Evolutionary conservation across 35 echinoderm and acorn worm genomes (phyloP).

Genomic region (Ptychodera flava): DNA sequence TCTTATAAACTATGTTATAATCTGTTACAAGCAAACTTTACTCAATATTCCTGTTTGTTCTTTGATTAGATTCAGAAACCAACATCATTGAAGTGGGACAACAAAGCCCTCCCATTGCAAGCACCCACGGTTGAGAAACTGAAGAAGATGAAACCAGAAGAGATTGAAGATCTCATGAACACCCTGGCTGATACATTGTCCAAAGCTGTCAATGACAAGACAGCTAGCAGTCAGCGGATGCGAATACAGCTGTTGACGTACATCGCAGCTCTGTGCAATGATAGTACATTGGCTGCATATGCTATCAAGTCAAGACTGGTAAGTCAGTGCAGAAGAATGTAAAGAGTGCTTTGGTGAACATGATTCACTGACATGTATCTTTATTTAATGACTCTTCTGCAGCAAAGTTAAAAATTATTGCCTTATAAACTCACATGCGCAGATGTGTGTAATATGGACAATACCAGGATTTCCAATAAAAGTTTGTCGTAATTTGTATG

Average conservation of each 20-base stretch:
- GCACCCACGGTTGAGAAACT: conserved; percentile 62
- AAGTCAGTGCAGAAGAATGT: too few species aligned
- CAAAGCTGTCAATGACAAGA: conserved; percentile 70
- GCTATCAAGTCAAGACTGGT: conserved; percentile 72
- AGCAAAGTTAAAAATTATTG: too few species aligned
- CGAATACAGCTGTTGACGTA: conserved; percentile 89
- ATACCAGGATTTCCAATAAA: too few species aligned
- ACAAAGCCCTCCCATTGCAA: conserved; percentile 50
- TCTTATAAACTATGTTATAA: too few species aligned
- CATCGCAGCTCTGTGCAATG: conserved; percentile 56
- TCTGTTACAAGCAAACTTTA: too few species aligned
- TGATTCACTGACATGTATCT: too few species aligned
- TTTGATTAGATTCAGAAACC: conserved; percentile 85
- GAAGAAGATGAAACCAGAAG: conserved; percentile 39
- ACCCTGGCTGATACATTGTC: conserved; percentile 47
- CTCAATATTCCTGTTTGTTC: too few species aligned
- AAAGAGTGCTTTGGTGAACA: too few species aligned
- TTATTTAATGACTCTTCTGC: too few species aligned
- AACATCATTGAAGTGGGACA: conserved; percentile 76
- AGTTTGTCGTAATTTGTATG: too few species aligned
- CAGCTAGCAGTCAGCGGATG: conserved; percentile 58
- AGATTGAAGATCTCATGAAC: conserved; percentile 42
- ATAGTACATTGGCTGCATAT: conserved; percentile 19
- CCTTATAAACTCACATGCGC: too few species aligned
- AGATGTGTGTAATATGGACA: too few species aligned